A percentile compares a stretch with the other conserved stretches of the same genome.
Conservation (phyloP, 92 coral and sea anemone species). For the Porites evermanni region DNA sequence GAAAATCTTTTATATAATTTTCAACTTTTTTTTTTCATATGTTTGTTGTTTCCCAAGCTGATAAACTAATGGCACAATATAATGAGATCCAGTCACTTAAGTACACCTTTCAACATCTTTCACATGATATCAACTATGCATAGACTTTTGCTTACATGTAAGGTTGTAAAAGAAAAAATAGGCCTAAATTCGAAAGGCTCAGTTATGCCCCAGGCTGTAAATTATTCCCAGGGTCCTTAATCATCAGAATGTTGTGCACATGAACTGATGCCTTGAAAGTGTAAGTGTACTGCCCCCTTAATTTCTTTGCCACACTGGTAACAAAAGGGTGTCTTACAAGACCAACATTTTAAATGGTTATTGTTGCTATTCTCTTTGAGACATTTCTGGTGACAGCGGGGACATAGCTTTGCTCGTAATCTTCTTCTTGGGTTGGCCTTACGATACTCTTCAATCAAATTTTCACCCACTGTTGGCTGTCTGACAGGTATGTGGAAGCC, state of each 20-base stretch:
- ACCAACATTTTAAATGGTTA: constrained; percentile 92
- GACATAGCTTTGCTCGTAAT: constrained; percentile 62
- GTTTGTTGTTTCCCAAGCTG: no score
- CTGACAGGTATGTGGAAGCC: constrained; percentile 5
- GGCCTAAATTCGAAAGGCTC: no score
- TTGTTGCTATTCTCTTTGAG: constrained; percentile 76
- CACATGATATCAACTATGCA: no score
- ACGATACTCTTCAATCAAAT: constrained; percentile 50
- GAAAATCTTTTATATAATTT: no score
- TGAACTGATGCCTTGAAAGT: constrained; percentile 65
- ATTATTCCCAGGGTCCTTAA: constrained; percentile 5
- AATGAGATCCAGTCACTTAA: no score
- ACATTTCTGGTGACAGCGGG: constrained; percentile 89
- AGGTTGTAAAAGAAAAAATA: no score
- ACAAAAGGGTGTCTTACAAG: constrained; percentile 90
- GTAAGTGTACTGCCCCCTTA: constrained; percentile 61
- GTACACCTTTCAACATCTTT: no score
- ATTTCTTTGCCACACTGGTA: constrained; percentile 82
- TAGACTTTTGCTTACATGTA: no score
- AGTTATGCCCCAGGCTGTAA: neutral
- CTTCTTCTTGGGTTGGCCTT: constrained; percentile 53
- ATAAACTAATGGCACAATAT: no score
- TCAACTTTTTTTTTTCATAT: no score
- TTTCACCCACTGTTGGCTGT: constrained; percentile 76
- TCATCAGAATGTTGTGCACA: constrained; percentile 94